Evolutionary conservation across 2,113 vertebrate species (phyloP).

Genomic region (Plestiodon gilberti): DNA sequence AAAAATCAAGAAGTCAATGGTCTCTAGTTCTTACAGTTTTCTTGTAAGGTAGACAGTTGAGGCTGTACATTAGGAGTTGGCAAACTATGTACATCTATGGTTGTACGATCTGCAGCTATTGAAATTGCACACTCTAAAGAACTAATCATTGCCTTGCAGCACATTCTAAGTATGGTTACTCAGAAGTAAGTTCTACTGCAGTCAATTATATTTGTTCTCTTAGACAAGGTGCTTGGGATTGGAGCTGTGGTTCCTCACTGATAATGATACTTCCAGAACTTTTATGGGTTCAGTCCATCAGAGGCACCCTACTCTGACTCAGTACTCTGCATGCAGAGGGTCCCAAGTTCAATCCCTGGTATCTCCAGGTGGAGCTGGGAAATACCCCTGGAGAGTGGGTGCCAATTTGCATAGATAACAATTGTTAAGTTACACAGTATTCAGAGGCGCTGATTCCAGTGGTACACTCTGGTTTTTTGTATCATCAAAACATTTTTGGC

Average conservation of each 20-base stretch:
- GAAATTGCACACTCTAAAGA: background rate
- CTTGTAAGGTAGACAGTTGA: background rate
- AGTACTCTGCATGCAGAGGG: too few relatives aligned
- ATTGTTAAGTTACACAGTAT: too few relatives aligned
- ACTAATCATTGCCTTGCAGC: background rate
- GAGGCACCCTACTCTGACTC: too few relatives aligned
- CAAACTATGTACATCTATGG: background rate
- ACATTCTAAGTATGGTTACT: background rate
- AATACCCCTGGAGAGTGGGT: too few relatives aligned
- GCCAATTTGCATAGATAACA: too few relatives aligned
- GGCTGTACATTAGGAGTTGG: background rate
- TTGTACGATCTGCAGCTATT: background rate
- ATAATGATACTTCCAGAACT: background rate
- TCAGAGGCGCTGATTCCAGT: too few relatives aligned
- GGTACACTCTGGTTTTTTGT: too few relatives aligned
- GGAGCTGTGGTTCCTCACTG: background rate
- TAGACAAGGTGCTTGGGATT: too few relatives aligned
- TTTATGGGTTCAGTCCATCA: background rate
- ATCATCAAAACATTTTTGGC: too few relatives aligned
- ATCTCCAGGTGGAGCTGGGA: too few relatives aligned
- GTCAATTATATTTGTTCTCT: background rate
- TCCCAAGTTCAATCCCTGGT: too few relatives aligned
- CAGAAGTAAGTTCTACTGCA: background rate
- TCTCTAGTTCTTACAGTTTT: background rate
- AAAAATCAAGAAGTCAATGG: too few relatives aligned